Evolutionary conservation across 2,113 vertebrate species (phyloP).

Genomic region (Apaloderma vittatum): DNA sequence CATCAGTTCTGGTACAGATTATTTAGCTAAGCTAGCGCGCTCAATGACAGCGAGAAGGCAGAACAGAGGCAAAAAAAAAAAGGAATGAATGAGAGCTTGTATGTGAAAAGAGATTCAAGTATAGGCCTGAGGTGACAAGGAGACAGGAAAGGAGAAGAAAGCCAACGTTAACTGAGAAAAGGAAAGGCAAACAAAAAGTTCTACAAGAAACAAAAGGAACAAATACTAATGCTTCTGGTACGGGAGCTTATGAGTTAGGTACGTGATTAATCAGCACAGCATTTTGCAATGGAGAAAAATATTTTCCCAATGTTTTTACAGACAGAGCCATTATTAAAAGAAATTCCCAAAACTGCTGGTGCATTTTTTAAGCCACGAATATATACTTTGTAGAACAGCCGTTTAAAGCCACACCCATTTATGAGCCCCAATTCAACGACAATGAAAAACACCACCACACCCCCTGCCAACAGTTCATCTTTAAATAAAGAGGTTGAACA

Average conservation of each 20-base stretch:
- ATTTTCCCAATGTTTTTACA: not conserved
- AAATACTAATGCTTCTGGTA: not conserved
- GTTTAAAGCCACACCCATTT: not conserved
- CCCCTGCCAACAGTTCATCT: not conserved
- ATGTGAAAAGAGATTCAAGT: not conserved
- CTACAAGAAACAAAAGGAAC: not conserved
- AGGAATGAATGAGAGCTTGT: not conserved
- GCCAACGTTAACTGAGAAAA: not conserved
- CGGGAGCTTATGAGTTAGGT: accelerated
- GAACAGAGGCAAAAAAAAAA: not conserved
- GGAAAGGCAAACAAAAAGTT: not conserved
- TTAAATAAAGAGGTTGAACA: not conserved
- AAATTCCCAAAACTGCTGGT: not conserved
- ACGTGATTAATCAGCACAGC: not conserved
- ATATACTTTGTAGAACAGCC: not conserved
- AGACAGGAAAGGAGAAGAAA: not conserved
- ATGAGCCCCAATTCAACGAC: not conserved
- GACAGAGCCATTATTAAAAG: not conserved
- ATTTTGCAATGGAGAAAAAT: not conserved
- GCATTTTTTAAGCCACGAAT: not conserved
- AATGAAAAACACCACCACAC: not conserved
- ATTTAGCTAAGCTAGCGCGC: not conserved
- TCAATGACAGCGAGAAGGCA: not conserved
- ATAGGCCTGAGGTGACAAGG: not conserved
- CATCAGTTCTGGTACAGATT: not conserved